Evolutionary conservation across 2,888 invertebrate genomes (phyloP), one percentile per base, ranked within the genome.

Genomic region (Pharmacophagus antenor): DNA sequence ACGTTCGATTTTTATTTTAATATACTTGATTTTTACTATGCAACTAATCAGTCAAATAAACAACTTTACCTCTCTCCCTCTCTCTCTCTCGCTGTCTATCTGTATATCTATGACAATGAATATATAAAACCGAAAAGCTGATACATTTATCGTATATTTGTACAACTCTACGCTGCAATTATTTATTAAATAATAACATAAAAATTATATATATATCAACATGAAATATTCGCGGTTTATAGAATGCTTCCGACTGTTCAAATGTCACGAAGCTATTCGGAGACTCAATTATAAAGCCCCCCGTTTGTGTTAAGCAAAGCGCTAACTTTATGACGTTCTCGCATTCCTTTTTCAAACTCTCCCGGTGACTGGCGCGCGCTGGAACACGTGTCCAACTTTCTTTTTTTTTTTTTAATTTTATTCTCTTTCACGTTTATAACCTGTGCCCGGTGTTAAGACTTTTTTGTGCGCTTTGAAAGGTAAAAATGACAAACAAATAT

Each of bases 331-430:
- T 60, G 55, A 55, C 59, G 50, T 55, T 60, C 37, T 41, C 49
- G 31, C 54, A 25, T 49, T 54, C 59, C 54, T 55, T 60, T 60
- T 55, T 50, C 27, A 55, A 55, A 60, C 54, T 60, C 55, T 23
- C 44, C 21, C 49, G 49, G 44, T 22, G 22, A 44, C 22, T 44
- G 42, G 20, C 25, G 50, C 7, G 17, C 48, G 53, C 23, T 22
- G 31, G 31, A 44, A 55, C 54, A 22, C 50, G n/a, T 31, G 7
- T 31, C 37, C 8, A 56, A 41, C 21, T 48, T 58, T n/a, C n/a
- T n/a, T n/a, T n/a, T n/a, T n/a, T n/a, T n/a, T n/a, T n/a, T 55
- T 55, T 37, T 42, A 41, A 12, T 49, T 41, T 25, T 42, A 46
- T 31, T 55, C 48, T 31, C 31, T 48, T 20, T 20, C 37, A 41